Evolutionary conservation across 2,113 vertebrate genomes (phyloP).

Genomic region (Corythornis vintsioides): DNA sequence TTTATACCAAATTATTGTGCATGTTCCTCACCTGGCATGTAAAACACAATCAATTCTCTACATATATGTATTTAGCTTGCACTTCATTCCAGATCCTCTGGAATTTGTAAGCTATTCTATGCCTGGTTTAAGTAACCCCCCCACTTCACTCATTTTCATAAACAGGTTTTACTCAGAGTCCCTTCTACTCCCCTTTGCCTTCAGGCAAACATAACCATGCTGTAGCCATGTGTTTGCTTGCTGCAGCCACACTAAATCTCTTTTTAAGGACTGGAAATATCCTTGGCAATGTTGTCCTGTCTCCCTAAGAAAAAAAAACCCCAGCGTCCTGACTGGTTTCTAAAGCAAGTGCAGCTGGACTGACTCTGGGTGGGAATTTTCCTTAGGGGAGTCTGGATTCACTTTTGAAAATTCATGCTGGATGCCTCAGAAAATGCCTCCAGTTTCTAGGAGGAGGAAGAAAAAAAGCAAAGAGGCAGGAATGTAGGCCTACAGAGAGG

Average conservation of each 20-base stretch:
- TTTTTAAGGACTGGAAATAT: neutral
- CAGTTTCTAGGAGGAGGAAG: neutral
- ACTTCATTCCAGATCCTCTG: neutral
- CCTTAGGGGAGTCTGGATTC: neutral
- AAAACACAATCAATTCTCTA: neutral
- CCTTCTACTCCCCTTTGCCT: neutral
- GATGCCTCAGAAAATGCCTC: neutral
- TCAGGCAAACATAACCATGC: neutral
- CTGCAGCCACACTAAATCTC: neutral
- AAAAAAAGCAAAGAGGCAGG: neutral
- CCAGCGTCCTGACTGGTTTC: neutral
- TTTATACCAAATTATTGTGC: too few species aligned
- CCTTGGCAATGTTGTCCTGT: neutral
- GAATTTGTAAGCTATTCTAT: neutral
- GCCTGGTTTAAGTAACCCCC: neutral
- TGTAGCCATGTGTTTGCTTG: neutral
- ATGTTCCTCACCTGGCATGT: neutral
- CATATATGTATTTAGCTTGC: neutral
- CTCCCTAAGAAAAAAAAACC: neutral
- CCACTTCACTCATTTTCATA: neutral
- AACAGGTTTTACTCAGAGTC: neutral
- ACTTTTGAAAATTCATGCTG: neutral
- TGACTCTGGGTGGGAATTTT: conserved; percentile 9
- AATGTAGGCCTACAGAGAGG: neutral
- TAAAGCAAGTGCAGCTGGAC: conserved; percentile 36